Evolutionary conservation across 2,797 vertebrate species (phyloP).

Genomic region (Muscicapa striata): DNA sequence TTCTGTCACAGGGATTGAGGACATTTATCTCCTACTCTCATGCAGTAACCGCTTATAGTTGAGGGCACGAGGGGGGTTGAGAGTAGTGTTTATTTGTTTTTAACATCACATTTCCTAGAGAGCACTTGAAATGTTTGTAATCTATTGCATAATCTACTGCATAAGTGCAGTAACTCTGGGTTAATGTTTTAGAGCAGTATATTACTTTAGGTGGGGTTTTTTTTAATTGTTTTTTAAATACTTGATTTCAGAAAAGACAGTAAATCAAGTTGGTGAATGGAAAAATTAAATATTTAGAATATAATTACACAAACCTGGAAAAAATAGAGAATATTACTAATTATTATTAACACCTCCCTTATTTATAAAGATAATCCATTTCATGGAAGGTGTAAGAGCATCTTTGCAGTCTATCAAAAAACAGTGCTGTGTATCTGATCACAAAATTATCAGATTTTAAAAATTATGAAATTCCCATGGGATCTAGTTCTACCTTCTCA

Average conservation of each 20-base stretch:
- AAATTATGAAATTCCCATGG: neutral
- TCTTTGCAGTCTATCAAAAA: neutral
- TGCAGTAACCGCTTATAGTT: neutral
- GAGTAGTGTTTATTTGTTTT: neutral
- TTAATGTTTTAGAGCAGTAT: constrained; percentile 17
- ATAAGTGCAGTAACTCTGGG: neutral
- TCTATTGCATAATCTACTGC: neutral
- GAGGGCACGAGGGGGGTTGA: rapidly evolving
- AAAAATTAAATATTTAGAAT: neutral
- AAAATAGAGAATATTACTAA: neutral
- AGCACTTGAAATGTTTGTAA: neutral
- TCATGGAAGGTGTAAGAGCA: neutral
- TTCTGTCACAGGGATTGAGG: neutral
- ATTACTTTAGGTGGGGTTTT: neutral
- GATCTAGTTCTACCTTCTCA: neutral
- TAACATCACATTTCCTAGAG: neutral
- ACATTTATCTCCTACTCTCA: neutral
- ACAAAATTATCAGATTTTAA: neutral
- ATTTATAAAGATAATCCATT: neutral
- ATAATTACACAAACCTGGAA: neutral
- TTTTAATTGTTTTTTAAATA: constrained; percentile 7
- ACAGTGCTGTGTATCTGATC: neutral
- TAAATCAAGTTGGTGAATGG: constrained; percentile 7
- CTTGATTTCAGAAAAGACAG: constrained; percentile 6
- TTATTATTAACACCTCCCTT: neutral